Conservation (phyloP, 2,797 vertebrate species). For the Melanotaenia nigrans region DNA sequence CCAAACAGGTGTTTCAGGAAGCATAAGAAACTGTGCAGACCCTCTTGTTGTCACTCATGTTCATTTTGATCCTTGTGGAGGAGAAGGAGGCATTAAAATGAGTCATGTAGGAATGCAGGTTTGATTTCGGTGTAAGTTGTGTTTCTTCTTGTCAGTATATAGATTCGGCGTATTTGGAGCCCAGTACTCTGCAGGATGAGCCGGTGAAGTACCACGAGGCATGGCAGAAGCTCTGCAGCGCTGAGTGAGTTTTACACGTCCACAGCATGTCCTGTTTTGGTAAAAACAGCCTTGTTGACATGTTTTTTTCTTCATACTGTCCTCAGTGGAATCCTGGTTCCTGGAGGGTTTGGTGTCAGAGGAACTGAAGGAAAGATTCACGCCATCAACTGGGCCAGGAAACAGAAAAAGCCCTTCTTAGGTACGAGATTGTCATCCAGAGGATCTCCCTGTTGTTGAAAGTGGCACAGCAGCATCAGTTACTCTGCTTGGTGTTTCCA, state of each 20-base stretch:
- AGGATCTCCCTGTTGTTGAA: not conserved
- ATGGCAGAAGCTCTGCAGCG: slow-evolving; percentile 95
- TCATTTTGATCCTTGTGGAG: too few relatives aligned
- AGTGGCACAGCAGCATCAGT: not conserved
- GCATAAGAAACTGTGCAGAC: too few relatives aligned
- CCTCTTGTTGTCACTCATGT: too few relatives aligned
- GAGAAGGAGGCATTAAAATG: too few relatives aligned
- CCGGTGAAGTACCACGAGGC: slow-evolving; percentile 95
- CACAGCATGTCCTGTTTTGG: too few relatives aligned
- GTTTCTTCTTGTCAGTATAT: slow-evolving; percentile 78
- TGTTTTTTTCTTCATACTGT: not conserved
- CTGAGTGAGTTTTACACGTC: slow-evolving; percentile 85
- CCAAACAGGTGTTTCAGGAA: too few relatives aligned
- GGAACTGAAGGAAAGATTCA: slow-evolving; percentile 95
- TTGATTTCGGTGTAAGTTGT: not conserved
- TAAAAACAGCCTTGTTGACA: not conserved
- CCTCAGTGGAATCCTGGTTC: slow-evolving; percentile 90
- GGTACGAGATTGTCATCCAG: slow-evolving; percentile 72
- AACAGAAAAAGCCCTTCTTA: slow-evolving; percentile 92
- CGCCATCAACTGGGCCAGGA: slow-evolving; percentile 94
- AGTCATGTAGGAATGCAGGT: not conserved
- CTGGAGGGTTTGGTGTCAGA: slow-evolving; percentile 92
- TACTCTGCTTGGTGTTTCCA: not conserved
- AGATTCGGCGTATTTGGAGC: slow-evolving; percentile 92
- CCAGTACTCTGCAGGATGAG: slow-evolving; percentile 87